A percentile compares a stretch with the other conserved stretches of the same genome.
Conservation (phyloP, 92 coral and sea anemone genomes). For the Parazoanthus darwini region DNA sequence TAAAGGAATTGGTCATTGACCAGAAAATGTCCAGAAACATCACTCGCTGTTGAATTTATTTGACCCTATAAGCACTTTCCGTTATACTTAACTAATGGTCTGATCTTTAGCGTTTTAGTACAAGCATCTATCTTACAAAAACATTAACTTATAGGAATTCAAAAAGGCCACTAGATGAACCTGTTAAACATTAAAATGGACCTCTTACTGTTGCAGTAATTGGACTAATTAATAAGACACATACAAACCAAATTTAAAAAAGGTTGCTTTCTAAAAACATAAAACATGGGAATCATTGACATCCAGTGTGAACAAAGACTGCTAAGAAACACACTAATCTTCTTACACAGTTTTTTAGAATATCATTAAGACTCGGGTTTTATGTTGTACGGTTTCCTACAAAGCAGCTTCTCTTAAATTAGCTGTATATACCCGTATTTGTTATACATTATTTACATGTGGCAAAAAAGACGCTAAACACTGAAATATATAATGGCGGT, state of each 20-base stretch:
- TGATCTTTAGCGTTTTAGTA: not conserved
- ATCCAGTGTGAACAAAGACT: too few species aligned
- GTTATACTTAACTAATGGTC: too few species aligned
- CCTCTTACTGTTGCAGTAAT: not conserved
- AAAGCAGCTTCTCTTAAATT: too few species aligned
- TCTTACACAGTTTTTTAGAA: too few species aligned
- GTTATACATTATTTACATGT: not conserved
- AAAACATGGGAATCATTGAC: too few species aligned
- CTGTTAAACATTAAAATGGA: not conserved
- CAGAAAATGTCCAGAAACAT: not conserved
- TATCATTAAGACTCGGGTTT: too few species aligned
- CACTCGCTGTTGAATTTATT: not conserved
- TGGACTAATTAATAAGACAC: not conserved
- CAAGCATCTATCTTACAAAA: not conserved
- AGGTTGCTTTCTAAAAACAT: too few species aligned
- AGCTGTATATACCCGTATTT: not conserved
- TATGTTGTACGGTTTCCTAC: too few species aligned
- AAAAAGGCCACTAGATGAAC: not conserved
- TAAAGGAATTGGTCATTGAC: too few species aligned
- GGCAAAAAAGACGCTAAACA: not conserved
- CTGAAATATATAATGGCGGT: not conserved
- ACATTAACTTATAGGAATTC: not conserved
- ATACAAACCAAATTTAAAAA: too few species aligned
- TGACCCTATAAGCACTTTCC: too few species aligned
- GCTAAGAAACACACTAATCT: too few species aligned